phyloP scores from a whole-genome alignment of 2,888 invertebrate species.

The Thyatira batis region DNA sequence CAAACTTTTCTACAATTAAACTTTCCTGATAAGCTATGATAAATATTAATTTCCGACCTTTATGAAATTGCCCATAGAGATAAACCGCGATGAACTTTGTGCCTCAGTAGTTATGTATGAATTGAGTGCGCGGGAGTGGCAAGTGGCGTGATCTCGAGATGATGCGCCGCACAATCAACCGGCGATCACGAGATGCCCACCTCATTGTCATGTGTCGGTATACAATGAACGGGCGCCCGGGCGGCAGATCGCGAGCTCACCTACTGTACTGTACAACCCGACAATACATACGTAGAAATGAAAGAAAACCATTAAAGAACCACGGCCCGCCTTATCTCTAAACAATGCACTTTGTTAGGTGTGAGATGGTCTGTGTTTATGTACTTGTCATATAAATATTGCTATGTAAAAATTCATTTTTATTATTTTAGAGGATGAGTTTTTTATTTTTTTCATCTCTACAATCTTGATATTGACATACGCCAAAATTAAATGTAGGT shows the following conservation, averaged over 20 bases:
- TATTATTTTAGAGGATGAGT: too few relatives aligned
- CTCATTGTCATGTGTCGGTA: constrained; percentile 22
- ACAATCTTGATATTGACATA: too few relatives aligned
- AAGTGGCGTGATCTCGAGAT: constrained; percentile 45
- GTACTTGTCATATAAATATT: background rate
- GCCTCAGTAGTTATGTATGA: background rate
- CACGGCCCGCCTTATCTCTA: background rate
- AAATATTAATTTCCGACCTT: background rate
- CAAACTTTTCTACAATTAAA: too few relatives aligned
- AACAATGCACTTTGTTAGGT: background rate
- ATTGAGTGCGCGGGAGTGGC: constrained; percentile 32
- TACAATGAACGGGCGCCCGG: constrained; percentile 7
- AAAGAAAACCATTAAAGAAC: background rate
- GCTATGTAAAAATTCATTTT: too few relatives aligned
- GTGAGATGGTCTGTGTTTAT: background rate
- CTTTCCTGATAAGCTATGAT: background rate
- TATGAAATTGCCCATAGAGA: background rate
- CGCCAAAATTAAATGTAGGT: too few relatives aligned
- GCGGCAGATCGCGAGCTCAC: constrained; percentile 6
- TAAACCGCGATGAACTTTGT: constrained; percentile 4
- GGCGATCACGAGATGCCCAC: constrained; percentile 24
- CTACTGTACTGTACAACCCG: background rate
- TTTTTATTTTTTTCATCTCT: too few relatives aligned
- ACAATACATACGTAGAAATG: background rate
- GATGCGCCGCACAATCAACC: constrained; percentile 29